Evolutionary conservation across 2,888 invertebrate species (phyloP), one percentile per base, ranked within the genome.

Genomic region (Linhomoeus sp.): DNA sequence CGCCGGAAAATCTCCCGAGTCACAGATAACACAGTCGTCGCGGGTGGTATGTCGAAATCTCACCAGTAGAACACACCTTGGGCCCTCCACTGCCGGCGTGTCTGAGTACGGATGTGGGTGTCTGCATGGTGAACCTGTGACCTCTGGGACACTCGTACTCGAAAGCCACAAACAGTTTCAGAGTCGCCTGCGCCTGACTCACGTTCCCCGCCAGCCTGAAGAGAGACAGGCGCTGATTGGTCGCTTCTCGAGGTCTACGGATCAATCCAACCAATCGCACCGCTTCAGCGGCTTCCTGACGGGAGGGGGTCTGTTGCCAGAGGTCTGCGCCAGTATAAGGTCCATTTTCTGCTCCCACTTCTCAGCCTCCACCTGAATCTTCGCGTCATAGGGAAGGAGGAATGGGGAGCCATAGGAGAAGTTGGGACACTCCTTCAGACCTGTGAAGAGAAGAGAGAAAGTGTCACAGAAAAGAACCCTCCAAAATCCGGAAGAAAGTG

Each of bases 131-230:
- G 66, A 86, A 86, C 47, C 87, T 75, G 67, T 97, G 92, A n/a
- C 94, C 94, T n/a, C 84, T 69, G 0, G 83, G 80, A 67, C 94
- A 97, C 68, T 97, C 94, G 67, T 92, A 94, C 66, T 97, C 94
- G 58, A 84, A 79, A 0, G 94, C 94, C 48, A 94, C 77, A 66
- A 88, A 88, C 56, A 87, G 80, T 71, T 87, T 24, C 12, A 23
- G 7, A 3, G 40, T 40, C 12, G 19, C 17, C 23, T 20, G 9
- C 33, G 15, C 33, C 9, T 15, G 15, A 33, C 15, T 33, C n/a
- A n/a, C n/a, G n/a, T n/a, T n/a, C n/a, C n/a, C n/a, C n/a, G n/a
- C n/a, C n/a, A n/a, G n/a, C n/a, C n/a, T n/a, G n/a, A n/a, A n/a
- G n/a, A n/a, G n/a, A n/a, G 15, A 33, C 12, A 33, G 15, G 15